Evolutionary conservation across 1,140 invertebrate genomes (phyloP).

Genomic region (Gryllus bimaculatus): DNA sequence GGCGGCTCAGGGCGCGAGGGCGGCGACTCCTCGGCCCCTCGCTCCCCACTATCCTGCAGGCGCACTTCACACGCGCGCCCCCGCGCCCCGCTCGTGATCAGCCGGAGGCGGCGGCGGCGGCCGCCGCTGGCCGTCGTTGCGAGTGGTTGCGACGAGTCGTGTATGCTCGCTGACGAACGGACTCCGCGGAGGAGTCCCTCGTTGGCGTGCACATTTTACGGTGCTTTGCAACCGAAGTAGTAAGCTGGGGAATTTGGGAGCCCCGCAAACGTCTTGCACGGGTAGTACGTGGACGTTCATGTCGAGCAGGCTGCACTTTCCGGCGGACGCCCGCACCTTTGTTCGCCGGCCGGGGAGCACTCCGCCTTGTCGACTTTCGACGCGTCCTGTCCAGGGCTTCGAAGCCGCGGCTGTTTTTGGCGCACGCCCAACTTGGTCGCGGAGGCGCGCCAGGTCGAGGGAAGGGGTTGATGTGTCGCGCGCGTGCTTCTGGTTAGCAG

Average conservation of each 20-base stretch:
- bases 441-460: slow-evolving; percentile 25
- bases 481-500: slow-evolving; percentile 71
- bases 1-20: not conserved
- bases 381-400: not conserved
- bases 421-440: slow-evolving; percentile 30
- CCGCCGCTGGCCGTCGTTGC: no score
- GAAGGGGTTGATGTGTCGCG: slow-evolving; percentile 52
- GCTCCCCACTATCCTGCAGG: not conserved
- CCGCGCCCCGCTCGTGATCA: not conserved
- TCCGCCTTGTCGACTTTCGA: not conserved
- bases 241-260: slow-evolving; percentile 84
- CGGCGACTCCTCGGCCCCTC: not conserved
- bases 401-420: slow-evolving; percentile 8
- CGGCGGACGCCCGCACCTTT: not conserved
- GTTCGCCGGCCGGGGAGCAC: not conserved
- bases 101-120: not conserved
- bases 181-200: slow-evolving; percentile 27
- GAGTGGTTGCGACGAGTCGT: not conserved
- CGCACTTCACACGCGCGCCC: not conserved
- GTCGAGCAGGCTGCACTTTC: slow-evolving; percentile 42
- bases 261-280: slow-evolving; percentile 87
- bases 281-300: slow-evolving; percentile 84
- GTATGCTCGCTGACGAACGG: not conserved
- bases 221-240: slow-evolving; percentile 90
- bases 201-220: slow-evolving; percentile 66